Percentiles rank a stretch among this genome's conserved stretches.
These are phyloP conservation scores for Campylomormyrus numenius DNA, from an alignment of 2,113 vertebrate species.

Conservation along the genomic window DNA sequence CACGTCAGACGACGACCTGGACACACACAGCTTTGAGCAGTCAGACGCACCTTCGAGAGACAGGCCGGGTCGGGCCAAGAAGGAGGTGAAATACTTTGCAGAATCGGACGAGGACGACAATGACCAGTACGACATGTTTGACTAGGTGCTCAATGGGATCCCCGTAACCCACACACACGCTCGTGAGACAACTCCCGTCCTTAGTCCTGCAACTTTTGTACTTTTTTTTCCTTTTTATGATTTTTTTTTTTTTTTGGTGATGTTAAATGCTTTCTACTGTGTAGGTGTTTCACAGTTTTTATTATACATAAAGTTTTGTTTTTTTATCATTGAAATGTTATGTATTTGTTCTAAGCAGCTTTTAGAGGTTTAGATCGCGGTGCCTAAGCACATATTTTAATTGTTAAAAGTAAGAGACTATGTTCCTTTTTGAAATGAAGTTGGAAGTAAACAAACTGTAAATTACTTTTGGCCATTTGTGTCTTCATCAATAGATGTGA, in stretches of 20 bases:
- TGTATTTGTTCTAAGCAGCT: slow-evolving; percentile 88
- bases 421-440: slow-evolving; percentile 96
- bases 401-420: slow-evolving; percentile 73
- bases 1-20: slow-evolving; percentile 57
- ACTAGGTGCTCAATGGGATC: slow-evolving; percentile 61
- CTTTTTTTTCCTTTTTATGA: slow-evolving; percentile 80
- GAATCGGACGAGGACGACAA: slow-evolving; percentile 82
- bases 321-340: slow-evolving; percentile 93
- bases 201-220: slow-evolving; percentile 92
- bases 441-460: slow-evolving; percentile 87
- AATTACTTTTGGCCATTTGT: neutral
- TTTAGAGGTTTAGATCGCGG: slow-evolving; percentile 88
- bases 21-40: slow-evolving; percentile 60
- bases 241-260: slow-evolving; percentile 87
- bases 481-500: neutral
- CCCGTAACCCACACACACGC: slow-evolving; percentile 21
- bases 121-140: slow-evolving; percentile 85
- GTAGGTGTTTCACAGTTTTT: slow-evolving; percentile 98
- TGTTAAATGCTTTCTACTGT: slow-evolving; percentile 94
- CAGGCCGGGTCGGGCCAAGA: slow-evolving; percentile 79
- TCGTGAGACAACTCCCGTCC: slow-evolving; percentile 68
- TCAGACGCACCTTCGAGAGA: slow-evolving; percentile 62
- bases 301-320: slow-evolving; percentile 89
- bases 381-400: slow-evolving; percentile 94
- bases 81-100: slow-evolving; percentile 90